Conservation (phyloP, 2,797 vertebrate genomes). For the Perodicticus potto region DNA sequence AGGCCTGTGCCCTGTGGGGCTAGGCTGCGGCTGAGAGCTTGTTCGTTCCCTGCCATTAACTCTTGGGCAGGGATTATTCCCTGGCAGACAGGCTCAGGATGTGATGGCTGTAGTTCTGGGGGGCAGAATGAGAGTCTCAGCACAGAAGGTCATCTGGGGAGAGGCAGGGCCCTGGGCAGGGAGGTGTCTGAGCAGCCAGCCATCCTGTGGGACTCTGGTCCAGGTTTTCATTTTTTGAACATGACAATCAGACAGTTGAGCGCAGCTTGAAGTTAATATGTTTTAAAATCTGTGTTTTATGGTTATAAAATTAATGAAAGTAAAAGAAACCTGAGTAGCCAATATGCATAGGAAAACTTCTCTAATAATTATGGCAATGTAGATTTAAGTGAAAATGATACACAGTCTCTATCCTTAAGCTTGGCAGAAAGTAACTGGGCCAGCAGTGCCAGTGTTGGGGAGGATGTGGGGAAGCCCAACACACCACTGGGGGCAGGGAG, state of each 20-base stretch:
- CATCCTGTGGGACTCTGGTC: rapidly evolving
- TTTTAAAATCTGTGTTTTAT: not conserved
- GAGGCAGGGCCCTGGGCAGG: not conserved
- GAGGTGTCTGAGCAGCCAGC: not conserved
- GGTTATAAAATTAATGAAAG: constrained; percentile 26
- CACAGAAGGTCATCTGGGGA: not conserved
- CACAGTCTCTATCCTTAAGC: not conserved
- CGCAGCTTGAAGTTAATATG: not conserved
- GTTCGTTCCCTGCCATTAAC: not conserved
- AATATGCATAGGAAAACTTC: not conserved
- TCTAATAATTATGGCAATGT: not conserved
- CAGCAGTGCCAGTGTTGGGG: not conserved
- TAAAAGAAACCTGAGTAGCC: not conserved
- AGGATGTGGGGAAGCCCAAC: not conserved
- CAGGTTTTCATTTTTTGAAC: not conserved
- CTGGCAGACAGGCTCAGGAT: not conserved
- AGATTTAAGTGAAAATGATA: not conserved
- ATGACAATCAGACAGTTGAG: not conserved
- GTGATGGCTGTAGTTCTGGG: not conserved
- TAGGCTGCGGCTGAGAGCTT: no score
- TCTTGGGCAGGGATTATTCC: not conserved
- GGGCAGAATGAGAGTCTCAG: not conserved
- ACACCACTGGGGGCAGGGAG: not conserved
- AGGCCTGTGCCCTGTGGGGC: not conserved
- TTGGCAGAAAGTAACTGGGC: not conserved